phyloP scores from a whole-genome alignment of 2,797 vertebrate species.

The Myotis planiceps region DNA sequence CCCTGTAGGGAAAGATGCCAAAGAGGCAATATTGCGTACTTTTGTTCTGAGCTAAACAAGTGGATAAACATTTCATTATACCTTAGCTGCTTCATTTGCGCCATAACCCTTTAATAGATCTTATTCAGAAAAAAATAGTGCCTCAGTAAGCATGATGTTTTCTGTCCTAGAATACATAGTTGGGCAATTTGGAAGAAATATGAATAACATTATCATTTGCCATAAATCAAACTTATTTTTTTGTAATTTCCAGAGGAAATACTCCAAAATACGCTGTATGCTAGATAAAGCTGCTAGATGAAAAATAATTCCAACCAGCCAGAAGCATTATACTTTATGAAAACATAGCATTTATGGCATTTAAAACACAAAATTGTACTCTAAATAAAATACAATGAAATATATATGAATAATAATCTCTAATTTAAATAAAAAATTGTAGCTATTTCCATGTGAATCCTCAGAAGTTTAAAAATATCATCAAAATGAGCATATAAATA shows the following conservation, averaged over 20 bases:
- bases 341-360: not conserved
- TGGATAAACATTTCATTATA: conserved; percentile 82
- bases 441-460: not conserved
- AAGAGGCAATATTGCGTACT: conserved; percentile 44
- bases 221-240: conserved; percentile 81
- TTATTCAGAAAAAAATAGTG: conserved; percentile 75
- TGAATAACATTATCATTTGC: conserved; percentile 84
- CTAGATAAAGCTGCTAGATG: not conserved
- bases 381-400: not conserved
- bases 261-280: conserved; percentile 42
- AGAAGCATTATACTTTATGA: not conserved
- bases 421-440: not conserved
- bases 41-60: conserved; percentile 72
- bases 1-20: conserved; percentile 52
- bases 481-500: not conserved
- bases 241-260: conserved; percentile 51
- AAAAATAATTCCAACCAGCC: not conserved
- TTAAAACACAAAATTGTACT: not conserved
- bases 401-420: not conserved
- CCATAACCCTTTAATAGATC: conserved; percentile 76
- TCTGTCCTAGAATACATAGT: conserved; percentile 70
- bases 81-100: conserved; percentile 83
- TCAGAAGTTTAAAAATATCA: not conserved
- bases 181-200: conserved; percentile 75
- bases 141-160: conserved; percentile 77